Evolutionary conservation across 2,797 vertebrate genomes (phyloP).

Genomic region (Typhlichthys eigenmanni): DNA sequence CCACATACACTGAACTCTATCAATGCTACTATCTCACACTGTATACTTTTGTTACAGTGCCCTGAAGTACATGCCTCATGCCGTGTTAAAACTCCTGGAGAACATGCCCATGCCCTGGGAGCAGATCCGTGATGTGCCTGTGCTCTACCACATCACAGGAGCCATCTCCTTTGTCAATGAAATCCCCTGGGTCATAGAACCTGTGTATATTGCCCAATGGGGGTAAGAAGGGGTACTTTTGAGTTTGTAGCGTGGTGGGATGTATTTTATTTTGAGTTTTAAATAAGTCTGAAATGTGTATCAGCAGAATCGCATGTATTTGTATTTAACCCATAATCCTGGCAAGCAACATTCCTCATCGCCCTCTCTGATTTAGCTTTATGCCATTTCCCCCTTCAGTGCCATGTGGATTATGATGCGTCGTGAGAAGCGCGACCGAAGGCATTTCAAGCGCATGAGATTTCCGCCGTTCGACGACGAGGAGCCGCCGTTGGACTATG

Average conservation of each 20-base stretch:
- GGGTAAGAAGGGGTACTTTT: constrained; percentile 79
- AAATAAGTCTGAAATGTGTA: too few species aligned
- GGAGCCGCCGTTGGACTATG: constrained; percentile 96
- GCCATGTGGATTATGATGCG: constrained; percentile 99
- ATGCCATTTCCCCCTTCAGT: constrained; percentile 56
- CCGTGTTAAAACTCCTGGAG: constrained; percentile 96
- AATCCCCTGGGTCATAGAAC: constrained; percentile 99
- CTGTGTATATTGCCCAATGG: constrained; percentile 98
- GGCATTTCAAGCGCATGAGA: constrained; percentile 98
- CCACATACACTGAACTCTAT: too few species aligned
- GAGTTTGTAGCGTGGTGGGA: too few species aligned
- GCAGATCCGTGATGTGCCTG: constrained; percentile 95
- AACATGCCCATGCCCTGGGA: constrained; percentile 99
- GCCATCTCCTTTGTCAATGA: constrained; percentile 99
- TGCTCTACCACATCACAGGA: constrained; percentile 97
- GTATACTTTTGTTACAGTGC: constrained; percentile 73
- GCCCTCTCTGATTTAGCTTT: neutral
- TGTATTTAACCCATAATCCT: neutral
- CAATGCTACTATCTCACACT: neutral
- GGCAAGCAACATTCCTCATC: neutral
- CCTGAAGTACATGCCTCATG: constrained; percentile 98
- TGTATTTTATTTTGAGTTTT: neutral
- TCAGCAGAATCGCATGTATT: too few species aligned
- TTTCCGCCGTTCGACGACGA: constrained; percentile 98
- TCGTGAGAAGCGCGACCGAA: constrained; percentile 93